Evolutionary conservation across 2,888 invertebrate species (phyloP).

Genomic region (Linnaemya tessellans): DNA sequence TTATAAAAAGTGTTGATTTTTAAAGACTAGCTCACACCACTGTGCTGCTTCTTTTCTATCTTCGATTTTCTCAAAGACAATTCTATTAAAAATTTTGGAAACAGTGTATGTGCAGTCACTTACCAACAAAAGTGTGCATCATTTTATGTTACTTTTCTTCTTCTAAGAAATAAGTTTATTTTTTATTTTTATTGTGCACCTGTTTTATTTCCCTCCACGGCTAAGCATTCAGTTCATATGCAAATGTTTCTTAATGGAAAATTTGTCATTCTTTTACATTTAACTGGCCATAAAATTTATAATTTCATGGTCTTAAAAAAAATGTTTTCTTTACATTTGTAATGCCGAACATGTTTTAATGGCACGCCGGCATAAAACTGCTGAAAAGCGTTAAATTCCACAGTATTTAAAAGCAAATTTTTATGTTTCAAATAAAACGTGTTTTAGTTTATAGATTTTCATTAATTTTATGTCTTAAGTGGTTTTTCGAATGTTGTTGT

Average conservation of each 20-base stretch:
- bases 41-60: no score
- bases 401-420: conserved; percentile 36
- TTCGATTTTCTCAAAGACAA: no score
- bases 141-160: neutral
- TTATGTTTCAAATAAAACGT: neutral
- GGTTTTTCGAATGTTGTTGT: neutral
- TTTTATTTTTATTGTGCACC: conserved; percentile 57
- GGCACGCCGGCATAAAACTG: conserved; percentile 5
- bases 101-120: conserved; percentile 19
- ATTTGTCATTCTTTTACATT: conserved; percentile 66
- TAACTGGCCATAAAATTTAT: conserved; percentile 69
- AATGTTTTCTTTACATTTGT: conserved; percentile 13
- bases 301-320: conserved; percentile 65
- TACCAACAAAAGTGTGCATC: neutral
- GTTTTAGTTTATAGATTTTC: conserved; percentile 45
- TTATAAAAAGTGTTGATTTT: no score
- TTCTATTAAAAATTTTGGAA: neutral
- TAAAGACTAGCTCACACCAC: no score
- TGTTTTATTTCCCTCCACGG: conserved; percentile 45
- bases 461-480: conserved; percentile 54
- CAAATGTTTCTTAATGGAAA: conserved; percentile 60
- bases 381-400: conserved; percentile 64
- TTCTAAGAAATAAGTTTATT: conserved; percentile 25
- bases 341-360: conserved; percentile 16
- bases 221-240: conserved; percentile 38